phyloP scores from a whole-genome alignment of 1,140 invertebrate species.

The Zaprionus gabonicus region DNA sequence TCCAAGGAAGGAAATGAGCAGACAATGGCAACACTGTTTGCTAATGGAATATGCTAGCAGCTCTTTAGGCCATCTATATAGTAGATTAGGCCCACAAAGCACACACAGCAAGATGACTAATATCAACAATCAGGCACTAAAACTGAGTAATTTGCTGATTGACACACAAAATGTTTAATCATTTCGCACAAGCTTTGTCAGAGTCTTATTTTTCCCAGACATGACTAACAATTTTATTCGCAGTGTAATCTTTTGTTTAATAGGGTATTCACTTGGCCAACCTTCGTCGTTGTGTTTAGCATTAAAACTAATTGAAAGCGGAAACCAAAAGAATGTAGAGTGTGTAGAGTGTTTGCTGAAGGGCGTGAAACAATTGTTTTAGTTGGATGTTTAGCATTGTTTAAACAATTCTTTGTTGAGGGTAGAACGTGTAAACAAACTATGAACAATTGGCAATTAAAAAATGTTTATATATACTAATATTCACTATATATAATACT shows the following conservation, averaged over 20 bases:
- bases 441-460: not conserved
- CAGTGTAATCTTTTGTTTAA: not conserved
- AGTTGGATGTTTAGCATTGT: not conserved
- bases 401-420: not conserved
- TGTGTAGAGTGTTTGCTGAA: not conserved
- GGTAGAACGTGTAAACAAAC: not conserved
- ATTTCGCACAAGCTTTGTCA: not conserved
- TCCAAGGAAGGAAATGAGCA: constrained; percentile 15
- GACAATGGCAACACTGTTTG: constrained; percentile 1
- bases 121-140: not conserved
- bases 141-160: not conserved
- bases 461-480: not conserved
- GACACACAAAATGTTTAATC: not conserved
- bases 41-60: constrained; percentile 1
- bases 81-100: not conserved
- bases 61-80: not conserved
- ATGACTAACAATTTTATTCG: not conserved
- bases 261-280: not conserved
- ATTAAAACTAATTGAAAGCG: constrained; percentile 7
- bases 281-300: not conserved
- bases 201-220: not conserved
- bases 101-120: not conserved
- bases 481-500: too few species aligned
- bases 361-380: not conserved
- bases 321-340: not conserved